phyloP scores from a whole-genome alignment of 2,113 vertebrate genomes.

The Suncus etruscus region DNA sequence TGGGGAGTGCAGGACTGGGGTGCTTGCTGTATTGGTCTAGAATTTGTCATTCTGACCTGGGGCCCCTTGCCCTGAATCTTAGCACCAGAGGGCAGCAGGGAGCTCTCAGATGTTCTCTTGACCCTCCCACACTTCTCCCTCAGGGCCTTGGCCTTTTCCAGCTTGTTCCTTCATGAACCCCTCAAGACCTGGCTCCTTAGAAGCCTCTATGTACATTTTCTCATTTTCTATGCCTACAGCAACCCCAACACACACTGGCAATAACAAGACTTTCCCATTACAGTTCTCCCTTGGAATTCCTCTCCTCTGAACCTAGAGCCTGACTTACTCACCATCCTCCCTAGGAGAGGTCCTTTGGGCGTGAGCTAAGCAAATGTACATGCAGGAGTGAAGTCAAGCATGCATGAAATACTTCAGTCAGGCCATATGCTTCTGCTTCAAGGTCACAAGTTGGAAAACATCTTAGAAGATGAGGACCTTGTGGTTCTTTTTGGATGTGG shows the following conservation, averaged over 20 bases:
- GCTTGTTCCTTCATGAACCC: neutral
- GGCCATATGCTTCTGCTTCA: no score
- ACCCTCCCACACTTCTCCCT: neutral
- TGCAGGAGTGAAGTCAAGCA: neutral
- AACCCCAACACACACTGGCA: neutral
- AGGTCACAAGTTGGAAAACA: neutral
- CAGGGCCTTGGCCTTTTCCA: neutral
- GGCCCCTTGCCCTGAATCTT: constrained; percentile 52
- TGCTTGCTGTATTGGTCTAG: neutral
- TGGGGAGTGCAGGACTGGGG: neutral
- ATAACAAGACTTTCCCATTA: neutral
- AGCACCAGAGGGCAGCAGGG: constrained; percentile 67
- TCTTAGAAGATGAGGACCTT: neutral
- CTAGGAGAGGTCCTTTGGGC: no score
- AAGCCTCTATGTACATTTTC: neutral
- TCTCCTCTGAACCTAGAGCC: neutral
- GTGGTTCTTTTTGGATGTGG: neutral
- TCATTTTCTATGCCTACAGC: no score
- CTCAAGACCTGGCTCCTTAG: neutral
- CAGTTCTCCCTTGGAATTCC: neutral
- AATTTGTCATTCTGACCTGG: neutral
- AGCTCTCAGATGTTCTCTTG: neutral
- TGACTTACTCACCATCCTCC: neutral
- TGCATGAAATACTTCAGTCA: neutral
- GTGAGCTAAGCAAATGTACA: neutral